Base-by-base conservation (phyloP, 2,888 invertebrate genomes). In the Ypsolopha sequella region DNA sequence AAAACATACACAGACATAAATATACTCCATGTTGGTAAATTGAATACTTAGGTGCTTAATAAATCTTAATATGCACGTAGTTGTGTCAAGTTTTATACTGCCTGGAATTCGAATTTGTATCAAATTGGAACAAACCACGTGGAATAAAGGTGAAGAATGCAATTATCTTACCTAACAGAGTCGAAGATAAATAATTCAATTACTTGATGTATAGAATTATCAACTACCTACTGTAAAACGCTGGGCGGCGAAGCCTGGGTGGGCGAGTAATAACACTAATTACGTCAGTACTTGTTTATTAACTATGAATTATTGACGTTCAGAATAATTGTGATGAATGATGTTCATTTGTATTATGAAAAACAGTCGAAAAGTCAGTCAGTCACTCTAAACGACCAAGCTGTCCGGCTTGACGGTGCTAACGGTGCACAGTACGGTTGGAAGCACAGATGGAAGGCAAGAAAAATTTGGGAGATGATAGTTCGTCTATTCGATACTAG, bases 211-310 rank as follows among this genome's bases (percentile, higher is more conserved):
- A 24, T 24, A 24, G 24, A 24, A 24, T 24, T 24, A 24, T 24
- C 24, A 24, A 24, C 49, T 51, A 36, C 49, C 49, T 39, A 24
- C 34, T 24, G 45, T 51, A 47, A 35, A 50, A 50, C 24, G 45
- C 36, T 44, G 49, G 45, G 49, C 36, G 49, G 14, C 39, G 39
- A 33, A 41, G 68, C 61, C 70, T 80, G 81, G 82, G 85, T 80
- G 84, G 85, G 68, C 85, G 65, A 63, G 68, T 81, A 79, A 82
- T 81, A 81, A 80, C 75, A 68, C 77, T 84, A 82, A 84, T 84
- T 81, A 82, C 73, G 74, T 78, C 82, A 78, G 73, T 76, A 71
- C 72, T 70, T 70, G 67, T 74, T 74, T 76, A 80, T 76, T 77
- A 76, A 68, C 66, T 67, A 84, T 84, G 80, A 85, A 81, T 82